Evolutionary conservation across 2,797 vertebrate genomes (phyloP).

Genomic region (Galagoides demidoff): DNA sequence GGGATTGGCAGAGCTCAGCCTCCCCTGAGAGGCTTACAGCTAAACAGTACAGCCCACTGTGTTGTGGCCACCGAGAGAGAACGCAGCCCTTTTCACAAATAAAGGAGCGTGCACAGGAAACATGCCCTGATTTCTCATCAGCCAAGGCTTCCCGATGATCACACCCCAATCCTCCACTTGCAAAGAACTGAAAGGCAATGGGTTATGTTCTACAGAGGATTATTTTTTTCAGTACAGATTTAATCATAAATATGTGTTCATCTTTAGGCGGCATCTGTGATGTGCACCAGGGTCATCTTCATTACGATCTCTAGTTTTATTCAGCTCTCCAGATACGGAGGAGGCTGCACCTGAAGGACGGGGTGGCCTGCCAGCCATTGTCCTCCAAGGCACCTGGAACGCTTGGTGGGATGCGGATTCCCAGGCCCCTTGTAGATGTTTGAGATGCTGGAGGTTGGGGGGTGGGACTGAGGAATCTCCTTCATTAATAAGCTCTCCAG

Average conservation of each 20-base stretch:
- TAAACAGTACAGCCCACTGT: constrained; percentile 38
- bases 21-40: constrained; percentile 53
- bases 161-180: background rate
- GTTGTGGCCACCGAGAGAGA: background rate
- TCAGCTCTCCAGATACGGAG: background rate
- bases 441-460: background rate
- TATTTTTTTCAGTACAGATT: background rate
- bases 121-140: background rate
- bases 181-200: constrained; percentile 10
- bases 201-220: background rate
- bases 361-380: background rate
- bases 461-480: background rate
- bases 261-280: constrained; percentile 39
- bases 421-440: background rate
- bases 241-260: background rate
- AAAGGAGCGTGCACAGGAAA: constrained; percentile 26
- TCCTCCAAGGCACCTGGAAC: background rate
- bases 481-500: background rate
- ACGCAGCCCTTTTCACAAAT: background rate
- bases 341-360: background rate
- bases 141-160: background rate
- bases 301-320: background rate
- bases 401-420: background rate
- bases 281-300: background rate
- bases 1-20: constrained; percentile 47